phyloP scores from a whole-genome alignment of 37 sponge, comb jelly and placozoan genomes.

The Aplysina aerophoba region DNA sequence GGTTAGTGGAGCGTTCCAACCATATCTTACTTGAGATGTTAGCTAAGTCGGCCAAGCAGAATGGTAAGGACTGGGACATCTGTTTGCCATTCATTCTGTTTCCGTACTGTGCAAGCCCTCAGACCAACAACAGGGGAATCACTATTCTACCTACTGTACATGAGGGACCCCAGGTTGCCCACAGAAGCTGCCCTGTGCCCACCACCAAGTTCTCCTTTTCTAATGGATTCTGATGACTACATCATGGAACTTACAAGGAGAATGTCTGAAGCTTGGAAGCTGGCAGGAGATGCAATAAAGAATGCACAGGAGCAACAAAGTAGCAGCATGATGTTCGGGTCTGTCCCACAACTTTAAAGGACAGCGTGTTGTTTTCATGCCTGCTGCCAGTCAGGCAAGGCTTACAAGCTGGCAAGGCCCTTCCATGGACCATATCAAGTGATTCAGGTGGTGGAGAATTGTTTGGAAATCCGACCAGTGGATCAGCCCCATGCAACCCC shows the following conservation, averaged over 20 bases:
- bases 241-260: no score
- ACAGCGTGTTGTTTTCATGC: slow-evolving; percentile 43
- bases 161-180: slow-evolving; percentile 39
- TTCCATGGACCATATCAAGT: slow-evolving; percentile 37
- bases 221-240: slow-evolving; percentile 17
- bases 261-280: no score
- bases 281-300: no score
- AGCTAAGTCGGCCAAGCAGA: slow-evolving; percentile 25
- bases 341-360: no score
- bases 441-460: no score
- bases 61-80: slow-evolving; percentile 50
- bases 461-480: no score
- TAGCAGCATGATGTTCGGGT: no score
- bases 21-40: slow-evolving; percentile 41
- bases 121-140: slow-evolving; percentile 32
- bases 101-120: slow-evolving; percentile 37
- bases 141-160: slow-evolving; percentile 51
- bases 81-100: slow-evolving; percentile 38
- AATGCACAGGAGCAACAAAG: no score
- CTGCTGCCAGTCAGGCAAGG: not conserved
- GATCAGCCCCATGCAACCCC: no score
- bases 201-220: not conserved
- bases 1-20: slow-evolving; percentile 54
- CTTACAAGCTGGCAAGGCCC: slow-evolving; percentile 17
- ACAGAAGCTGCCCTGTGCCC: not conserved